Evolutionary conservation across 2,113 vertebrate species (phyloP).

Genomic region (Sorex araneus): DNA sequence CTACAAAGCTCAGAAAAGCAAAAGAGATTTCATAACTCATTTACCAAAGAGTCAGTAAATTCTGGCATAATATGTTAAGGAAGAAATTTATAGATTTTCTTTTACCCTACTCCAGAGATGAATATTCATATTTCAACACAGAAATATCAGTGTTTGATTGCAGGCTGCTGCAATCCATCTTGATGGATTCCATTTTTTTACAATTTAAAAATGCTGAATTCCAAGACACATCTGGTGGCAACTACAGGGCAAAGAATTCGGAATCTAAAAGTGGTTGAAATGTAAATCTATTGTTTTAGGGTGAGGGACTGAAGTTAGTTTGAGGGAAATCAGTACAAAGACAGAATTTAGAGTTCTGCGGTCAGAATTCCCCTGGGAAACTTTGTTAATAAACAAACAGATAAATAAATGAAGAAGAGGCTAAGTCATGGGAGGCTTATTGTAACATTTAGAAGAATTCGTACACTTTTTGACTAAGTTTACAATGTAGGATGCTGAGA

Average conservation of each 20-base stretch:
- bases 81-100: not conserved
- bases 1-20: not conserved
- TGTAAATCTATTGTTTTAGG: not conserved
- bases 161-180: not conserved
- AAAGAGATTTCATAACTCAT: not conserved
- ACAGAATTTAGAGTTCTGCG: not conserved
- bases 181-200: not conserved
- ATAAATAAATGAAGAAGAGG: not conserved
- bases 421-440: not conserved
- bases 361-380: not conserved
- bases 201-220: slow-evolving; percentile 8
- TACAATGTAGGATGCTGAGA: not conserved
- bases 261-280: not conserved
- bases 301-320: not conserved
- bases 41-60: not conserved
- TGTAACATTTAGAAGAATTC: not conserved
- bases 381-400: not conserved
- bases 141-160: not conserved
- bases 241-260: not conserved
- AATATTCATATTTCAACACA: not conserved
- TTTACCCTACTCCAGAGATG: not conserved
- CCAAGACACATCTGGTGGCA: not conserved
- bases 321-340: not conserved
- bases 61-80: not conserved
- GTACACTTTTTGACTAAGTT: not conserved